Base-by-base conservation (phyloP, 2,113 vertebrate genomes). In the Nestor notabilis region DNA sequence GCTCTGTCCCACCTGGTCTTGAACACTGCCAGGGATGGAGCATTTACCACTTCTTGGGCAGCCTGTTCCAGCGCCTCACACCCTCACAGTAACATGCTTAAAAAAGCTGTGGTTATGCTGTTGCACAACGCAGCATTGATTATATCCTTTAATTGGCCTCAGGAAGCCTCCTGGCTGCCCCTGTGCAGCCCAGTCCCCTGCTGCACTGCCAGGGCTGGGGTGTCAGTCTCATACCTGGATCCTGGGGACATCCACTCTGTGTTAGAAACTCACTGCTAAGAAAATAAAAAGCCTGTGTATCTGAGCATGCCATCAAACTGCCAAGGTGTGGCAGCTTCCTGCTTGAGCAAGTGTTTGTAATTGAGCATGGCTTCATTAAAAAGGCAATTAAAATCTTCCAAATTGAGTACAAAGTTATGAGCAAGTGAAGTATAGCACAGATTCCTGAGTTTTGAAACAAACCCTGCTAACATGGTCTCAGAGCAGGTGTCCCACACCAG, bases 381-480 rank as follows among this genome's bases (percentile, higher is more conserved):
- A 87, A 83, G 53, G 29, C 71, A 89, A 96, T 91, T 87, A 87
- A 85, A 96, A 12, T 90, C 72, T 39, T 95, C 85, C 71, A 35
- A 9, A 70, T 74, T 4, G 66, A 96, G 53, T 37, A 66, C n/a
- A 25, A 52, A 93, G 70, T 69, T 77, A 49, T 0, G 35, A 61
- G 72, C n/a, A 24, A 44, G 63, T 74, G 50, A 61, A 76, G 25
- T 50, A 3, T 13, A 76, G 79, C 3, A 5, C 29, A 43, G 50
- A 50, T 49, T 72, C 21, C 17, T 19, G 53, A 43, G n/a, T 28
- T 72, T 41, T 76, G 78, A 85, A 72, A 17, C 61, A 82, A 88
- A 25, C 39, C 25, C 47, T 60, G 61, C 88, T 72, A 39, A 47
- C 24, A 16, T 0, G 1, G 31, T n/a, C 47, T 93, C 61, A 8